phyloP scores from a whole-genome alignment of 30 jellyfish, hydroid and myxozoan species.

The Chrysaora quinquecirrha region DNA sequence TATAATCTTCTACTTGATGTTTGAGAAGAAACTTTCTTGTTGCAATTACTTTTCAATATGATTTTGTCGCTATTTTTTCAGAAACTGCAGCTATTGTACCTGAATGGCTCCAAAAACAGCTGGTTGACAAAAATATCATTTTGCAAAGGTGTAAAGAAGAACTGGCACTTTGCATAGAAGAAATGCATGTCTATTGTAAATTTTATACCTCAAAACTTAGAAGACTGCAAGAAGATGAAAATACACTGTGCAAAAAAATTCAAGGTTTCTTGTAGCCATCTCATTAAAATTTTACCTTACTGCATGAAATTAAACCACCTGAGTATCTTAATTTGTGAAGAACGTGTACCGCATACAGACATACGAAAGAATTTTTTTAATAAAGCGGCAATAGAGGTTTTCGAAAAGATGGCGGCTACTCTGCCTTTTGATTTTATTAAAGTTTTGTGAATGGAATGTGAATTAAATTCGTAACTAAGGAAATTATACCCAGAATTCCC shows the following conservation, averaged over 20 bases:
- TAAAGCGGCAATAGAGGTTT: too few species aligned
- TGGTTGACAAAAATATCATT: not conserved
- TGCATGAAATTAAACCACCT: too few species aligned
- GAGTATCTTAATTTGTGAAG: too few species aligned
- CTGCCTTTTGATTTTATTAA: too few species aligned
- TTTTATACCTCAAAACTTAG: not conserved
- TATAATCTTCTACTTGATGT: not conserved
- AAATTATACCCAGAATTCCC: too few species aligned
- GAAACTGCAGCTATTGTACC: constrained; percentile 1
- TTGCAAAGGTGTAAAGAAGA: not conserved
- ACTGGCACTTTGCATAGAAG: not conserved
- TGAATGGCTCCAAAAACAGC: not conserved
- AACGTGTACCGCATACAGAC: too few species aligned
- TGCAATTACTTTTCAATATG: not conserved
- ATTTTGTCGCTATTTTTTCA: not conserved
- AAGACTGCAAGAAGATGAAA: not conserved
- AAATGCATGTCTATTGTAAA: not conserved
- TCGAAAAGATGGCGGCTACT: too few species aligned
- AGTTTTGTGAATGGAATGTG: too few species aligned
- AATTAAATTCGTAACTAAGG: too few species aligned
- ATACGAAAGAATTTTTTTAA: too few species aligned
- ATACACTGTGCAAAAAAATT: not conserved
- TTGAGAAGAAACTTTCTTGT: not conserved
- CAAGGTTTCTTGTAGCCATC: too few species aligned
- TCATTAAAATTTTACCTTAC: too few species aligned